Conservation (phyloP, 2,888 invertebrate species). For the Ashinkailepas kermadecensis region DNA sequence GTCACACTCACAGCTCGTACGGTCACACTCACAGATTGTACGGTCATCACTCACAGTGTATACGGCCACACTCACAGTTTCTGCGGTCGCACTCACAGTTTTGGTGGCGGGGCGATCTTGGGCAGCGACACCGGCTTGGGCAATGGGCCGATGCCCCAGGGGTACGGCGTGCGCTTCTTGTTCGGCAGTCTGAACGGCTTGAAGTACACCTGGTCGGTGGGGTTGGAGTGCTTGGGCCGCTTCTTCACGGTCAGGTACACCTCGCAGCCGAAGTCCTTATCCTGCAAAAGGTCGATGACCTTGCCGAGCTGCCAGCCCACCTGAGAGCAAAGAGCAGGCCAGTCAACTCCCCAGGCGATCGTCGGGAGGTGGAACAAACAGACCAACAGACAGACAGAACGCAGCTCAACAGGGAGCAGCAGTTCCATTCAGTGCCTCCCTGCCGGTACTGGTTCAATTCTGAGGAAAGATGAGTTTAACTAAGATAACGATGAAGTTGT, state of each 20-base stretch:
- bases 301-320: slow-evolving; percentile 74
- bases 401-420: no score
- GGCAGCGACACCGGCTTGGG: slow-evolving; percentile 2
- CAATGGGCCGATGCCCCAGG: neutral
- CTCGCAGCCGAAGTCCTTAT: slow-evolving; percentile 65
- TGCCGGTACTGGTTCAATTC: no score
- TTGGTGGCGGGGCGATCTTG: neutral
- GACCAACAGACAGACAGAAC: no score
- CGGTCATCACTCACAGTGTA: neutral
- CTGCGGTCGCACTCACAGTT: neutral
- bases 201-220: slow-evolving; percentile 50
- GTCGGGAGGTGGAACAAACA: no score
- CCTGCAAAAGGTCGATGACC: slow-evolving; percentile 58
- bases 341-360: no score
- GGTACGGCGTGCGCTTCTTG: slow-evolving; percentile 36
- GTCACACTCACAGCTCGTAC: no score
- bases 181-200: slow-evolving; percentile 50
- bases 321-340: slow-evolving; percentile 16
- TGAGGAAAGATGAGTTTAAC: no score
- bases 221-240: slow-evolving; percentile 62
- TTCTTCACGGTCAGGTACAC: slow-evolving; percentile 73
- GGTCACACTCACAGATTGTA: neutral
- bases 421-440: no score
- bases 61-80: neutral
- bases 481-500: no score